Evolutionary conservation across 2,113 vertebrate species (phyloP).

Genomic region (Alces alces): DNA sequence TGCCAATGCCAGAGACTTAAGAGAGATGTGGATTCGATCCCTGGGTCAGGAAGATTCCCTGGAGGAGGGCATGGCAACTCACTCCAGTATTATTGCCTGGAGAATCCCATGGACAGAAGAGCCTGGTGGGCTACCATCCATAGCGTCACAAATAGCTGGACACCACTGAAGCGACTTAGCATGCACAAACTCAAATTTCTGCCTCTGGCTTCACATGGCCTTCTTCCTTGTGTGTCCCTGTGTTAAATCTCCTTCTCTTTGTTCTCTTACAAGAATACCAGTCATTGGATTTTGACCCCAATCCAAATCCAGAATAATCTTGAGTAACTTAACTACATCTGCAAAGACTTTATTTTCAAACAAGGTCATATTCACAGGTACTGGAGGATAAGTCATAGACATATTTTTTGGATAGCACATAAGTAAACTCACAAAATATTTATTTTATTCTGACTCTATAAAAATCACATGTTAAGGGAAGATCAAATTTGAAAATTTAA

Average conservation of each 20-base stretch:
- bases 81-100: neutral
- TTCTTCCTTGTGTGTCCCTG: neutral
- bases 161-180: neutral
- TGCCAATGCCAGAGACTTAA: neutral
- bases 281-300: neutral
- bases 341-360: neutral
- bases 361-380: neutral
- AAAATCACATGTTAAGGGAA: neutral
- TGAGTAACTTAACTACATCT: neutral
- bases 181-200: neutral
- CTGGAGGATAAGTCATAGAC: neutral
- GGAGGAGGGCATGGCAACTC: neutral
- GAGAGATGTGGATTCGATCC: neutral
- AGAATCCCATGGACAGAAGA: neutral
- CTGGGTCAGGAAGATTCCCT: neutral
- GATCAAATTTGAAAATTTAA: neutral
- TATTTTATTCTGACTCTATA: neutral
- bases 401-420: neutral
- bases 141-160: neutral
- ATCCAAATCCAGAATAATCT: neutral
- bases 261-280: neutral
- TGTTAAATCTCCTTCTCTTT: neutral
- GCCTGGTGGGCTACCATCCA: neutral
- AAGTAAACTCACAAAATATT: neutral
- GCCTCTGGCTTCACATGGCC: neutral